Evolutionary conservation across 2,113 vertebrate species (phyloP), one percentile per base, ranked within the genome.

Genomic region (Chrysemys picta): DNA sequence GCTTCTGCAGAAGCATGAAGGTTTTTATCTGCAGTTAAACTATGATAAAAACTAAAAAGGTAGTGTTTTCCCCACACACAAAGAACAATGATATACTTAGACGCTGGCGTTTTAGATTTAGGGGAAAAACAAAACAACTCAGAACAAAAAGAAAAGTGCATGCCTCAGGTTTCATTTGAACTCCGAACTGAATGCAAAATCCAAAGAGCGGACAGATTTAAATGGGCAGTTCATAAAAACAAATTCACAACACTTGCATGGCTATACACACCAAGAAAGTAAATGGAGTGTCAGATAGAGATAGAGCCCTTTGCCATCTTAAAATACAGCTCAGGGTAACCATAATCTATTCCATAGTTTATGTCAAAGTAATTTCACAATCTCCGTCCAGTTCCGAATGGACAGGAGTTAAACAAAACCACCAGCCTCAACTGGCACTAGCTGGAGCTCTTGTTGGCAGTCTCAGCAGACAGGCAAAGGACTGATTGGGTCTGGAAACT

Each of bases 1-100:
- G 6, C 5, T 84, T 76, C 84, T 75, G 2, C 76, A 96, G 80
- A 93, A 94, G 75, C 12, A 83, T 5, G 21, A 93, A 90, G n/a
- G 24, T 7, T 93, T 95, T 91, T 82, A 21, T 85, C 78, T 86
- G 45, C 50, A 86, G 35, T 90, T 91, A 91, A 94, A 52, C 10
- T 0, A 85, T 84, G 65, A 53, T 56, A 91, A 90, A 89, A 8
- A 82, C 52, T 53, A 8, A 89, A 11, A 8, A 29, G 90, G 12
- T 17, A 79, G 56, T 14, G 5, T 47, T 90, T 79, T 27, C 5
- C 53, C 72, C 84, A 80, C 92, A 52, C 21, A 88, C 50, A 80
- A 84, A 89, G 14, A 80, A 88, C 80, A 88, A 24, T 7, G 3
- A 8, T 1, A 0, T 76, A 81, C 88, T 85, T 65, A 82, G 16